Percentiles rank a stretch among this genome's conserved stretches.
phyloP scores from a whole-genome alignment of 2,113 vertebrate genomes.

The Microtus richardsoni region DNA sequence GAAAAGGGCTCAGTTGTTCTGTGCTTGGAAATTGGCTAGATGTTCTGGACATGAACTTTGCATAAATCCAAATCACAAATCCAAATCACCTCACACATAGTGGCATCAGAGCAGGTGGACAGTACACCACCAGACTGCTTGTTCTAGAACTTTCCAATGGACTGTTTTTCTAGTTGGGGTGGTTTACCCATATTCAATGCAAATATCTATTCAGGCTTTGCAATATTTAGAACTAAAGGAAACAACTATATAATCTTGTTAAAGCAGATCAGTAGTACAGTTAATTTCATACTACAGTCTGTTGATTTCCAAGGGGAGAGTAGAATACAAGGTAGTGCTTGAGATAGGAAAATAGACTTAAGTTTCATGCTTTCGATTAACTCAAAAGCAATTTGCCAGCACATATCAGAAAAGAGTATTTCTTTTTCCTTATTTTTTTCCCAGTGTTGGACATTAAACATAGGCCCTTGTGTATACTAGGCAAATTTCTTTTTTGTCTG shows the following conservation, averaged over 20 bases:
- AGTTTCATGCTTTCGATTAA: neutral
- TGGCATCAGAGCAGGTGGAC: neutral
- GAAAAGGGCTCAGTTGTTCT: slow-evolving; percentile 74
- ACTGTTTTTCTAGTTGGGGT: neutral
- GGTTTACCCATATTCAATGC: neutral
- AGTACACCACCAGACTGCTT: neutral
- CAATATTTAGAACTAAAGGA: neutral
- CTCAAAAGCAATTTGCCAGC: neutral
- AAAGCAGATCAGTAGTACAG: neutral
- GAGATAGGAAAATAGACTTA: neutral
- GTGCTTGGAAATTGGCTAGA: slow-evolving; percentile 59
- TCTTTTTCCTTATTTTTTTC: neutral
- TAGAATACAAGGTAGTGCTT: neutral
- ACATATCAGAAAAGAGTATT: neutral
- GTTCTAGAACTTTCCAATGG: neutral
- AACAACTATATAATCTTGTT: neutral
- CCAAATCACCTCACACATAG: neutral
- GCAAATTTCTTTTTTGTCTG: neutral
- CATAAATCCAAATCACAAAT: neutral
- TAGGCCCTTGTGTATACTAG: neutral
- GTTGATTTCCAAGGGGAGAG: neutral
- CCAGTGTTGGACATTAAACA: neutral
- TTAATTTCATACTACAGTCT: slow-evolving; percentile 3
- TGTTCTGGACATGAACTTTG: slow-evolving; percentile 56
- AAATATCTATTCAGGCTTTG: neutral